Base-by-base conservation (phyloP, 2,888 invertebrate genomes). In the Apomyelois bistriatella region DNA sequence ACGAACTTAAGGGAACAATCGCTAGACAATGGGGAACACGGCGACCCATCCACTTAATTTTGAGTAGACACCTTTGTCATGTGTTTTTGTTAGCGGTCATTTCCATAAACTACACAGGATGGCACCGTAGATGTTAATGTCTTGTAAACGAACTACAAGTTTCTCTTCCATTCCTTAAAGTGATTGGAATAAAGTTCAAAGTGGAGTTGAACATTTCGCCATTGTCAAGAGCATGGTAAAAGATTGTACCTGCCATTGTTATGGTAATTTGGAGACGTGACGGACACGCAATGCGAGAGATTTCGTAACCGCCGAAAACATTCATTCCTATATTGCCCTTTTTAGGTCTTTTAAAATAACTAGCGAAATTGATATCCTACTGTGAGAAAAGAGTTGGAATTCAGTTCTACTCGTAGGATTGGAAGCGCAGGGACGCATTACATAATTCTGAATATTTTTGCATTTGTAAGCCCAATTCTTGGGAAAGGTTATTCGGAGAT, bases 31-130 rank as follows among this genome's bases (percentile, higher is more conserved):
- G 61, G 79, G 66, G 72, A 76, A 83, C 81, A 78, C 72, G 74
- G 76, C 85, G 77, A 76, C 86, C 86, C 85, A 85, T 89, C 85
- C 82, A 85, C 81, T 87, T 85, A 86, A 87, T 89, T 85, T 88
- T 74, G 79, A 82, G 85, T 88, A 87, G 85, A 88, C 88, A 90
- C 89, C 86, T 85, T 86, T 86, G 89, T 89, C 79, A 74, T 76
- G 74, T 74, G 83, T 86, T 87, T 87, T 88, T 88, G 88, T 88
- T 82, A 74, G 81, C 78, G 82, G 85, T 78, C 79, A 86, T 89
- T 86, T 87, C 85, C 89, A 90, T 90, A 90, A 88, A 89, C 88
- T 89, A 86, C 71, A 75, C 76, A 78, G 81, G 84, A 82, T 74
- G 78, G 76, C 68, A 70, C 70, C 70, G 73, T 67, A 66, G 58